Evolutionary conservation across 2,888 invertebrate species (phyloP).

Genomic region (Periphyllus acericola): DNA sequence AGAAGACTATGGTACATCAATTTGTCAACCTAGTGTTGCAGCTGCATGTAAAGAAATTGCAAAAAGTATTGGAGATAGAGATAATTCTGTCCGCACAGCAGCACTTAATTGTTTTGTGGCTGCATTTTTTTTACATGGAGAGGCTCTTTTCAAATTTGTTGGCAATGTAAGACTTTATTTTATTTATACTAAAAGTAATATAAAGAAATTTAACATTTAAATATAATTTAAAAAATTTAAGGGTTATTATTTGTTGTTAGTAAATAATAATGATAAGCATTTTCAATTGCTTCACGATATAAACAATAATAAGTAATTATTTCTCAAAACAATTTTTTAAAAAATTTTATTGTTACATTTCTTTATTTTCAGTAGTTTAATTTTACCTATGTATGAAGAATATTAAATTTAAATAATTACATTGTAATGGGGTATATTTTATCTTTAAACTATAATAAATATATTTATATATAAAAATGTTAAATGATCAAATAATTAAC

Average conservation of each 20-base stretch:
- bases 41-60: slow-evolving; percentile 90
- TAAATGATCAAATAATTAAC: too few species aligned
- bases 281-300: neutral
- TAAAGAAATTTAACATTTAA: neutral
- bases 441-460: too few species aligned
- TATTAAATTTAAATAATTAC: too few species aligned
- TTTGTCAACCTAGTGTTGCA: slow-evolving; percentile 83
- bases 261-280: neutral
- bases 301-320: neutral
- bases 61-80: slow-evolving; percentile 93
- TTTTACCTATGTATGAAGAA: too few species aligned
- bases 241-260: neutral
- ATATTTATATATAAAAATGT: too few species aligned
- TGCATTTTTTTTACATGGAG: slow-evolving; percentile 90
- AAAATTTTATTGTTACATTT: too few species aligned
- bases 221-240: neutral
- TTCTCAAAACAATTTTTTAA: neutral
- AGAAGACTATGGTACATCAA: slow-evolving; percentile 83
- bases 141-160: slow-evolving; percentile 89
- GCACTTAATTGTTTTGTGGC: slow-evolving; percentile 93
- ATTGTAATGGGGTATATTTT: too few species aligned
- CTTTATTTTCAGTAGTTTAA: too few species aligned
- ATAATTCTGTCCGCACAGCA: slow-evolving; percentile 94
- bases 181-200: neutral
- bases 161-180: slow-evolving; percentile 75